Evolutionary conservation across 2,113 vertebrate species (phyloP).

Genomic region (Falco punctatus): DNA sequence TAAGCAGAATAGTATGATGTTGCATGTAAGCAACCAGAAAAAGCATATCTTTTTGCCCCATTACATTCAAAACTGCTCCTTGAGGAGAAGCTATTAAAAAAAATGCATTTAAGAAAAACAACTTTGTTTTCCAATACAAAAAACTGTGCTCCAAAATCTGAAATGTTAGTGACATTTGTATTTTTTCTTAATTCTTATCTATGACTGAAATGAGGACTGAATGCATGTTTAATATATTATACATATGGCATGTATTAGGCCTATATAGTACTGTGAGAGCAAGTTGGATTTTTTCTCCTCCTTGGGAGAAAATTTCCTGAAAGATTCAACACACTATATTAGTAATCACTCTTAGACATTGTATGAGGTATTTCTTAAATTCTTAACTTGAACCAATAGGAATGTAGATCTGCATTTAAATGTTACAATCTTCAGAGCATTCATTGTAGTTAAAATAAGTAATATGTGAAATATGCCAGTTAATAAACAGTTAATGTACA

Average conservation of each 20-base stretch:
- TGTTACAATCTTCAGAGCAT: background rate
- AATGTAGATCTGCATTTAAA: background rate
- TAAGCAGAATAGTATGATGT: background rate
- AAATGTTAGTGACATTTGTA: background rate
- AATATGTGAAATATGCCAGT: background rate
- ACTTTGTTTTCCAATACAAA: background rate
- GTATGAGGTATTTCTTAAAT: background rate
- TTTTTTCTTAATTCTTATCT: background rate
- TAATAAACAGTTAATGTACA: slow-evolving; percentile 20
- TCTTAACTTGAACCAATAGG: background rate
- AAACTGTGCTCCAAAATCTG: background rate
- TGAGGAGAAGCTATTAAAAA: background rate
- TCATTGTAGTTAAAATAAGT: background rate
- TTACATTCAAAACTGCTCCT: background rate
- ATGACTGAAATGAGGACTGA: background rate
- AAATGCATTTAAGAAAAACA: background rate
- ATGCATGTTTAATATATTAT: background rate
- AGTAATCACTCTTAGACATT: background rate
- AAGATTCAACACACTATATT: background rate
- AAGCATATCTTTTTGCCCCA: background rate
- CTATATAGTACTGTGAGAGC: background rate
- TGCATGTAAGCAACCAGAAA: background rate
- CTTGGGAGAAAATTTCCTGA: background rate
- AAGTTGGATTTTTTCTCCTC: background rate
- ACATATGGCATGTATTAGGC: background rate